Conservation (phyloP, 2,113 vertebrate genomes). For the Calidris pugnax region DNA sequence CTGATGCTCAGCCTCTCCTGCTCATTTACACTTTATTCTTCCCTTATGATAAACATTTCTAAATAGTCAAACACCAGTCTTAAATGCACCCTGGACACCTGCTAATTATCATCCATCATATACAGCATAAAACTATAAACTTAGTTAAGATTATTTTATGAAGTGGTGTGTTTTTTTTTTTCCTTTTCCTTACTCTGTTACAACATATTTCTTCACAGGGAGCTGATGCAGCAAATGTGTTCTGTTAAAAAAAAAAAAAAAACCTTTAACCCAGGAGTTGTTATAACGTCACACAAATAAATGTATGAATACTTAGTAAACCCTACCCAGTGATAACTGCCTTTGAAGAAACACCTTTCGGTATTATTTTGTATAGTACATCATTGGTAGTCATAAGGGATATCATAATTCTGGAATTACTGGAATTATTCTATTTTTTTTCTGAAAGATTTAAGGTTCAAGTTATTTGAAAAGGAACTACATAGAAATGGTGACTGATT, state of each 20-base stretch:
- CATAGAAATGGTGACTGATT: not conserved
- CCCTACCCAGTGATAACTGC: not conserved
- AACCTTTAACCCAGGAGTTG: not conserved
- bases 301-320: not conserved
- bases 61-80: not conserved
- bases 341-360: not conserved
- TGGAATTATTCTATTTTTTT: not conserved
- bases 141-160: not conserved
- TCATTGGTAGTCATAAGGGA: not conserved
- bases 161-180: not conserved
- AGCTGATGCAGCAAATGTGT: not conserved
- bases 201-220: not conserved
- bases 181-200: not conserved
- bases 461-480: not conserved
- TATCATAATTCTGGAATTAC: not conserved
- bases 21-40: not conserved
- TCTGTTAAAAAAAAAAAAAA: not conserved
- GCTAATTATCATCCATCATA: not conserved
- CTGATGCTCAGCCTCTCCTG: not conserved
- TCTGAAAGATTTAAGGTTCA: not conserved
- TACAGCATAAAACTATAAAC: not conserved
- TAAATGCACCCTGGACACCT: not conserved
- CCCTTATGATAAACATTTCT: accelerated
- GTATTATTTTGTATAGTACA: not conserved
- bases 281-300: not conserved